Evolutionary conservation across 2,113 vertebrate genomes (phyloP).

Genomic region (Potamarius usumacintae): DNA sequence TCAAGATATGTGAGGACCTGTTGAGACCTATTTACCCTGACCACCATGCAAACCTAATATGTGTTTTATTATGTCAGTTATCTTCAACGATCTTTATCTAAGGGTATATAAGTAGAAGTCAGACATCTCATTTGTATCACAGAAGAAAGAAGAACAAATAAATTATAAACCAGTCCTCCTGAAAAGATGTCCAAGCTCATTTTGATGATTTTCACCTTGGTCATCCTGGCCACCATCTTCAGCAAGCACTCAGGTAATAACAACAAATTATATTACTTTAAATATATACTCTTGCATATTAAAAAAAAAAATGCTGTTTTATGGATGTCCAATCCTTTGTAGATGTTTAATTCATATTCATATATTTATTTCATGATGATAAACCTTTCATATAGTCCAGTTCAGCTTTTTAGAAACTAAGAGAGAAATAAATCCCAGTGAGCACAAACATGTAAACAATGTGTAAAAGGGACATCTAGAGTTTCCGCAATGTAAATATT

Average conservation of each 20-base stretch:
- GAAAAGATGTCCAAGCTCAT: slow-evolving; percentile 60
- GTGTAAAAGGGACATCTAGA: neutral
- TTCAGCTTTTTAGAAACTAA: neutral
- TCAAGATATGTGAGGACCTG: slow-evolving; percentile 37
- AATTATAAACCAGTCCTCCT: neutral
- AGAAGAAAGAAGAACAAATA: neutral
- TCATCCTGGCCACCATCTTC: slow-evolving; percentile 53
- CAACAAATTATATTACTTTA: neutral
- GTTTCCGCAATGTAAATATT: neutral
- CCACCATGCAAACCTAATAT: neutral
- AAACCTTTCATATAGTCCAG: neutral
- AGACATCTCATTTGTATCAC: neutral
- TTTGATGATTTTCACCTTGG: slow-evolving; percentile 50
- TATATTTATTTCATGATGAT: neutral
- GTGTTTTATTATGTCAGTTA: neutral
- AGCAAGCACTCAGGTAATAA: slow-evolving; percentile 57
- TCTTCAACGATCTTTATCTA: neutral
- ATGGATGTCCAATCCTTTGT: neutral
- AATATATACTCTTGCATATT: neutral
- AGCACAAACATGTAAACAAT: neutral
- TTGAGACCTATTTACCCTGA: slow-evolving; percentile 35
- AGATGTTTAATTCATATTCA: neutral
- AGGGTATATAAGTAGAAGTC: slow-evolving; percentile 18
- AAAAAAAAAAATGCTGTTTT: neutral
- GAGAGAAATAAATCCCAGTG: neutral